A percentile compares a stretch with the other conserved stretches of the same genome.
Evolutionary conservation across 2,113 vertebrate genomes (phyloP).

Genomic region (Ifrita kowaldi): DNA sequence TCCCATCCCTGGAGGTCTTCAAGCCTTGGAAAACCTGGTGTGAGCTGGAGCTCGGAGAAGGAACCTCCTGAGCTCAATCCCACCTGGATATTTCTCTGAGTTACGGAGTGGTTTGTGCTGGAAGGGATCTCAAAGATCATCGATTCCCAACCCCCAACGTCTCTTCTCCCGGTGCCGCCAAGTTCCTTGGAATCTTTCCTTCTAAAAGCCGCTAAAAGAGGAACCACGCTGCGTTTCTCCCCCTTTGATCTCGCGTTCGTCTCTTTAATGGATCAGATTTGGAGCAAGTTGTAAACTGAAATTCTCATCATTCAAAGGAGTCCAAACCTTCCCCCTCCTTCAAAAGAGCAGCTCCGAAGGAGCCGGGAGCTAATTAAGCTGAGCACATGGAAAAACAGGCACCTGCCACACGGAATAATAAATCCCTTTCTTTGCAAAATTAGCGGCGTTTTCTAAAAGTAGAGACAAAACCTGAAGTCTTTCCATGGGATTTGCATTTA

Average conservation of each 20-base stretch:
- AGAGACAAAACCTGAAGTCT: slow-evolving; percentile 35
- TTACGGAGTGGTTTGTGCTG: neutral
- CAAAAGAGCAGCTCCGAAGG: neutral
- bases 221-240: neutral
- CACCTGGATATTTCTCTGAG: neutral
- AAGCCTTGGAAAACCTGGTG: neutral
- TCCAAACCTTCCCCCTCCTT: neutral
- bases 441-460: slow-evolving; percentile 40
- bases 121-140: neutral
- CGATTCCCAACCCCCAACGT: fast-evolving
- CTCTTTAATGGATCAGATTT: neutral
- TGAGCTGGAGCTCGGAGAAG: neutral
- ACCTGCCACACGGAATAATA: neutral
- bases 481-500: slow-evolving; percentile 64
- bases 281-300: neutral
- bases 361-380: slow-evolving; percentile 25
- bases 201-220: neutral
- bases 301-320: neutral
- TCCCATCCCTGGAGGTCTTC: neutral
- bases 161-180: neutral
- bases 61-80: neutral
- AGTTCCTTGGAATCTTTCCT: neutral
- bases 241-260: neutral
- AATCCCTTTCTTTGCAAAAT: neutral
- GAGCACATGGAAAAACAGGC: neutral